Evolutionary conservation across 2,797 vertebrate genomes (phyloP).

Genomic region (Rallus crepitans): DNA sequence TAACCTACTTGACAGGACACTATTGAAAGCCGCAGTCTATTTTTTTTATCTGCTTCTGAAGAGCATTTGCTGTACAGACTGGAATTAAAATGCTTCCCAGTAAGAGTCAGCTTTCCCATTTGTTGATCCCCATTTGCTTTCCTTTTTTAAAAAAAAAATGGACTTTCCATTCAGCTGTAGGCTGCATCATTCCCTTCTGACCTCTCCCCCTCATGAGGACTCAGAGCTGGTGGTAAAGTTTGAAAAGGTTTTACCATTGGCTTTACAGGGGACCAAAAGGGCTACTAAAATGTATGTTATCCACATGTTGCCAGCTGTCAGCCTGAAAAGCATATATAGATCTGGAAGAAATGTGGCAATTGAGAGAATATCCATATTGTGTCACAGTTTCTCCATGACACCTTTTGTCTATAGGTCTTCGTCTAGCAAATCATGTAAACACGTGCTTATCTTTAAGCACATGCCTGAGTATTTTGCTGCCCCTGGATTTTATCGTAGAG

Average conservation of each 20-base stretch:
- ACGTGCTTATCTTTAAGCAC: neutral
- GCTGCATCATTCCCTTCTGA: neutral
- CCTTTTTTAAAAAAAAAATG: neutral
- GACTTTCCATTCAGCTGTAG: neutral
- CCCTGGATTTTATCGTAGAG: neutral
- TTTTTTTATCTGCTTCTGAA: conserved; percentile 31
- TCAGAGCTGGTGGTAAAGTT: neutral
- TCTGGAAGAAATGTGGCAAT: neutral
- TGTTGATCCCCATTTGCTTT: neutral
- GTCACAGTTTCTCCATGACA: neutral
- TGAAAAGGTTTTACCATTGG: neutral
- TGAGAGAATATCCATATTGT: neutral
- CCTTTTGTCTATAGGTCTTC: conserved; percentile 22
- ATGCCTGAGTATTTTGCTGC: conserved; percentile 15
- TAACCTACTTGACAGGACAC: conserved; percentile 6
- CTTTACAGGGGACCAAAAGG: neutral
- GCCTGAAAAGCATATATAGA: neutral
- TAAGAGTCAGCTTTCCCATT: neutral
- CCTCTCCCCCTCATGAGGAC: neutral
- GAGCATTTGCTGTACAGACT: neutral
- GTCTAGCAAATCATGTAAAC: conserved; percentile 32
- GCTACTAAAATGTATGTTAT: neutral
- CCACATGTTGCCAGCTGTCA: neutral
- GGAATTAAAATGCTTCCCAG: neutral
- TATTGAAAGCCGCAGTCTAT: neutral